Percentiles rank a stretch among this genome's conserved stretches.
Conservation (phyloP, 2,113 vertebrate genomes). For the Eira barbara region DNA sequence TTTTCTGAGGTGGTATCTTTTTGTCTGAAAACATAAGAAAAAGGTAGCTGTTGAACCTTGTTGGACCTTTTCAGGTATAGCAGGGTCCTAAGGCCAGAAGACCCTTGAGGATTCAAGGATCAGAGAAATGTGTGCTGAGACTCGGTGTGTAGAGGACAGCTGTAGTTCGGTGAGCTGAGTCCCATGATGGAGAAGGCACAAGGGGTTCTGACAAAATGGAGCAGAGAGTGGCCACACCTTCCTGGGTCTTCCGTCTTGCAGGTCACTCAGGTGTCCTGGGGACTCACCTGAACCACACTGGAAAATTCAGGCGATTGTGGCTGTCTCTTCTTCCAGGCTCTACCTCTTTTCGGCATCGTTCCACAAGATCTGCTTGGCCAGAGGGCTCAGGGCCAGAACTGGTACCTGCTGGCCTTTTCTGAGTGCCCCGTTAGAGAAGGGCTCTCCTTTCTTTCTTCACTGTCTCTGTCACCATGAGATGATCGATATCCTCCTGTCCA, state of each 20-base stretch:
- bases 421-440: too few relatives aligned
- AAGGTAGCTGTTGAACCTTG: not conserved
- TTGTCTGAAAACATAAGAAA: not conserved
- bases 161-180: not conserved
- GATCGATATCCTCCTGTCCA: not conserved
- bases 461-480: not conserved
- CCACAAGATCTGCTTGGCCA: not conserved
- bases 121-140: not conserved
- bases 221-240: not conserved
- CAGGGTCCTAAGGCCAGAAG: not conserved
- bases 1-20: not conserved
- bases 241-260: not conserved
- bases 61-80: not conserved
- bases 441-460: too few relatives aligned
- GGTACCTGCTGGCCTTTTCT: not conserved
- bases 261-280: not conserved
- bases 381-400: not conserved
- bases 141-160: not conserved
- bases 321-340: accelerated
- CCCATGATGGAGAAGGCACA: not conserved
- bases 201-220: not conserved
- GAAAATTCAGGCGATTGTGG: not conserved
- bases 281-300: not conserved
- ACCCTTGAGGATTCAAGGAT: not conserved
- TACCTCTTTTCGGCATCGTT: not conserved